Base-by-base conservation (phyloP, 2,888 invertebrate species). In the Drosophila paracracens region DNA sequence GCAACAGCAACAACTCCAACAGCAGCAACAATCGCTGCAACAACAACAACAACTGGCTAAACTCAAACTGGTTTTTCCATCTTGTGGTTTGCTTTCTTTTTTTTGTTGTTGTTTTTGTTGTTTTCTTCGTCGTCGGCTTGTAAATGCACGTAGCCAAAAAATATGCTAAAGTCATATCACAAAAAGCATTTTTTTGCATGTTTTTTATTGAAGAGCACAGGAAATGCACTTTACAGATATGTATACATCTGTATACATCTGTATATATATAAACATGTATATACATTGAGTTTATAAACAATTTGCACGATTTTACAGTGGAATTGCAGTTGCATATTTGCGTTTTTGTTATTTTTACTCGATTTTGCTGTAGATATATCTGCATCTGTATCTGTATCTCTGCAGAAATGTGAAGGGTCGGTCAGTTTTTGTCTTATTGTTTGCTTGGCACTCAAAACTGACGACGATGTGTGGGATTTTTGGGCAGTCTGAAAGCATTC, bases 51-150 rank as follows among this genome's bases (percentile, higher is more conserved):
- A 61, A 77, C 63, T 80, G 54, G 69, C 63, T 65, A 48, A 53
- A 64, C 61, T 50, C 52, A 80, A 78, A 78, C 79, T 77, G 79
- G 81, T 79, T 74, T 79, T 74, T 61, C 38, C 71, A 77, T 60
- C 81, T 81, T 78, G 81, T 67, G 78, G 74, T 48, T 79, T 77
- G 74, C 82, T 81, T 81, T 78, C 81, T 81, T 81, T 80, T 74
- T 66, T 76, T 31, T 69, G 36, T 70, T 62, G 33, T 53, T 51
- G 52, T 53, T 35, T 33, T 35, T 36, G 35, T 63, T 64, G 48
- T 59, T 77, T 61, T 54, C 70, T 67, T 40, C 43, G 50, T 53
- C 59, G 62, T 60, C 65, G 43, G 59, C 64, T 59, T 58, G 56
- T 68, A 53, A 46, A 57, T 80, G 66, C 76, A 70, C 69, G 78